phyloP scores from a whole-genome alignment of 2,113 vertebrate genomes.

The Argyrosomus japonicus region DNA sequence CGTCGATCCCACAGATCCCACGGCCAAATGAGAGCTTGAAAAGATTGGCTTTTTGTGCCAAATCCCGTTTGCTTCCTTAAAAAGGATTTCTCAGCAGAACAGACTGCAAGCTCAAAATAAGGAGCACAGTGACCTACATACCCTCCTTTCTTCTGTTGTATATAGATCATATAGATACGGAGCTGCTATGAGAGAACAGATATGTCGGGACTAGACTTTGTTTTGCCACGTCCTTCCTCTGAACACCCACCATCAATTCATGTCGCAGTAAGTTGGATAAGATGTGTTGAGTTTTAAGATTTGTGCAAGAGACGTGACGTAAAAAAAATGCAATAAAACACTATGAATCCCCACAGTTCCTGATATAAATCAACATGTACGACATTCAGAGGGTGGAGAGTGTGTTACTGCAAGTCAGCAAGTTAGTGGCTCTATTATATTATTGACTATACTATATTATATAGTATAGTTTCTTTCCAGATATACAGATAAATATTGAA shows the following conservation, averaged over 20 bases:
- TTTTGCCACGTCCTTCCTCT: neutral
- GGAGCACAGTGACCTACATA: slow-evolving; percentile 60
- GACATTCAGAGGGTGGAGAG: slow-evolving; percentile 8
- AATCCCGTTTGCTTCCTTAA: slow-evolving; percentile 67
- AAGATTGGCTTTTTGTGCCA: slow-evolving; percentile 66
- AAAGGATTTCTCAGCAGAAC: slow-evolving; percentile 68
- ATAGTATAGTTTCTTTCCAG: neutral
- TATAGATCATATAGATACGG: slow-evolving; percentile 17
- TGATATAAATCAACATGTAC: neutral
- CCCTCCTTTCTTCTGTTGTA: slow-evolving; percentile 30
- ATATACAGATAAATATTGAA: too few relatives aligned
- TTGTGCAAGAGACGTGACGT: neutral
- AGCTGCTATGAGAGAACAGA: slow-evolving; percentile 18
- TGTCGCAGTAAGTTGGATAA: neutral
- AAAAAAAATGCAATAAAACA: neutral
- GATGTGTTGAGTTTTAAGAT: neutral
- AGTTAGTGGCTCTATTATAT: neutral
- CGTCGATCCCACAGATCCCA: slow-evolving; percentile 55
- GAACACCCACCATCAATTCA: neutral
- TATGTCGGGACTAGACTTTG: neutral
- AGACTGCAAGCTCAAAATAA: slow-evolving; percentile 72
- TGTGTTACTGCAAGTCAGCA: neutral
- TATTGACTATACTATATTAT: neutral
- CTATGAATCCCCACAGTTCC: neutral
- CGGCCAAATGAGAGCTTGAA: slow-evolving; percentile 67